phyloP scores from a whole-genome alignment of 2,797 vertebrate species.

The Discoglossus pictus region DNA sequence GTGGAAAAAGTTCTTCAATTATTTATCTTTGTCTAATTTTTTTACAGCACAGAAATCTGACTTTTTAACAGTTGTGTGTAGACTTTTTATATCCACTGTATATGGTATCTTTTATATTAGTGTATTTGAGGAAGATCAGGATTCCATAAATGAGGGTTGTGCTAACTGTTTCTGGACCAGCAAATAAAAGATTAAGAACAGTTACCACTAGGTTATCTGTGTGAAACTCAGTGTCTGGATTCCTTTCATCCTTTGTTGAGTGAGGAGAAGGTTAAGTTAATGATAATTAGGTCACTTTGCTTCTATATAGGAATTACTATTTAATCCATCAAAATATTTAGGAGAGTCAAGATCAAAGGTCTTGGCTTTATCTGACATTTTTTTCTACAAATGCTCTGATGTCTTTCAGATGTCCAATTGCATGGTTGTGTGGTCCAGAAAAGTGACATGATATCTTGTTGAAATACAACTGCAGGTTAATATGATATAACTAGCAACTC shows the following conservation, averaged over 20 bases:
- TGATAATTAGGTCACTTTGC: background rate
- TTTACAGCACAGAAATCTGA: too few relatives aligned
- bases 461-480: constrained; percentile 6
- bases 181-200: constrained; percentile 58
- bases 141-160: constrained; percentile 58
- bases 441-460: constrained; percentile 63
- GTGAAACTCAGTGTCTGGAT: constrained; percentile 65
- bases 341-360: constrained; percentile 36
- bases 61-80: too few relatives aligned
- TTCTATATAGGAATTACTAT: too few relatives aligned
- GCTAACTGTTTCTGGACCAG: constrained; percentile 60
- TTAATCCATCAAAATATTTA: constrained; percentile 60
- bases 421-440: constrained; percentile 69
- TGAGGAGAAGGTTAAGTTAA: background rate
- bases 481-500: too few relatives aligned
- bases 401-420: constrained; percentile 63
- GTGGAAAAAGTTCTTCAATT: too few relatives aligned
- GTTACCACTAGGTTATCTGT: constrained; percentile 51
- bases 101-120: constrained; percentile 59
- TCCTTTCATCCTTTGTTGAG: constrained; percentile 68
- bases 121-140: constrained; percentile 58
- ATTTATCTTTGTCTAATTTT: too few relatives aligned
- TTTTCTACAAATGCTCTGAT: constrained; percentile 43
- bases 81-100: too few relatives aligned
- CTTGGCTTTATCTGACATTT: constrained; percentile 43